phyloP scores from a whole-genome alignment of 2,113 vertebrate species.

The Mirza zaza region DNA sequence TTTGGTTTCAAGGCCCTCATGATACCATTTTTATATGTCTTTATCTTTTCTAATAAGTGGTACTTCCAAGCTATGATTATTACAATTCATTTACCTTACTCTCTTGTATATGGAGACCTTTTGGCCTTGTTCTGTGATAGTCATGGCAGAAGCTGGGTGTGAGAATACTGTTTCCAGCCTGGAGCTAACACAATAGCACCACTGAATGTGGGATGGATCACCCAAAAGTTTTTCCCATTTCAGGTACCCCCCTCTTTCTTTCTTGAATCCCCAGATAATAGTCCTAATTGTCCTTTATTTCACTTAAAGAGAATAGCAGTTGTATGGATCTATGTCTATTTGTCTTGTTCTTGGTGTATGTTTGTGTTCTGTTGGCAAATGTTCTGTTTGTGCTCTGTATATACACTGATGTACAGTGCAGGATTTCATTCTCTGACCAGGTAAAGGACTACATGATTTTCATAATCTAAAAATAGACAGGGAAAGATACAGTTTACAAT shows the following conservation, averaged over 20 bases:
- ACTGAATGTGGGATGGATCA: neutral
- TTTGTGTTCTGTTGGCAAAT: neutral
- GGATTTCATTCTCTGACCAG: neutral
- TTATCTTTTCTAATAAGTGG: neutral
- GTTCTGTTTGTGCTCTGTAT: neutral
- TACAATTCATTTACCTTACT: neutral
- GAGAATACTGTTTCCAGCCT: conserved; percentile 32
- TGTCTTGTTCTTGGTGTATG: neutral
- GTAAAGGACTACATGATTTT: neutral
- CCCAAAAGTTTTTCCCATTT: neutral
- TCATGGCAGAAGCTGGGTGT: neutral
- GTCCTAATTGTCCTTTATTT: neutral
- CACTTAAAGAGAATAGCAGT: neutral
- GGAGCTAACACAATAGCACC: neutral
- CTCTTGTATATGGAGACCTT: neutral
- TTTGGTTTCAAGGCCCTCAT: neutral
- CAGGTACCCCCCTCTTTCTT: neutral
- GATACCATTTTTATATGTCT: neutral
- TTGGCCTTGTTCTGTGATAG: neutral
- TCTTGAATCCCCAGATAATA: neutral
- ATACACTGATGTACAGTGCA: neutral
- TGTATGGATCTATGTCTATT: neutral
- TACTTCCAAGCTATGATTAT: neutral
- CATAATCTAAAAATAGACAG: neutral
- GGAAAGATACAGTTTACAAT: neutral